A percentile compares a stretch with the other conserved stretches of the same genome.
Evolutionary conservation across 1,140 invertebrate species (phyloP).

Genomic region (Cotesia vestalis): DNA sequence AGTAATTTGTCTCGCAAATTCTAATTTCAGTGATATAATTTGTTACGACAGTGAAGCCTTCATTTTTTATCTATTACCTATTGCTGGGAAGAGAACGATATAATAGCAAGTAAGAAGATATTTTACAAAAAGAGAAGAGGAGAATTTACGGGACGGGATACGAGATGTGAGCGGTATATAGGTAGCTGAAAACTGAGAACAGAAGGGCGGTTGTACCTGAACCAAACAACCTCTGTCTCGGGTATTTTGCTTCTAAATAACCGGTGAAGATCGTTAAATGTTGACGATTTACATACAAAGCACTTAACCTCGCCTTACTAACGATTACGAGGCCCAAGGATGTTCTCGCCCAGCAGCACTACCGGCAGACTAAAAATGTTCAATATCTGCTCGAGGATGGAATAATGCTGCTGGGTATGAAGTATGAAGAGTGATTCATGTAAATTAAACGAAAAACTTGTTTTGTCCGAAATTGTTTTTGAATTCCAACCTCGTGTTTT

Average conservation of each 20-base stretch:
- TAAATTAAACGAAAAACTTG: background rate
- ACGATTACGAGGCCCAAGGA: slow-evolving; percentile 15
- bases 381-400: slow-evolving; percentile 1
- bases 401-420: background rate
- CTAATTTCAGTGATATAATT: slow-evolving; percentile 44
- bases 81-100: background rate
- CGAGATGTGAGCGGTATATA: background rate
- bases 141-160: slow-evolving; percentile 21
- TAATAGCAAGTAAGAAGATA: background rate
- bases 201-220: slow-evolving; percentile 1
- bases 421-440: background rate
- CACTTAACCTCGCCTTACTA: slow-evolving; percentile 44
- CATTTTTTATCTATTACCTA: too few species aligned
- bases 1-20: slow-evolving; percentile 13
- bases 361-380: slow-evolving; percentile 5
- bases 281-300: slow-evolving; percentile 58
- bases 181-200: background rate
- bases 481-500: too few species aligned
- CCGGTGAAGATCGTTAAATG: slow-evolving; percentile 53
- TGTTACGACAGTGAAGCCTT: slow-evolving; percentile 38
- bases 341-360: slow-evolving; percentile 4
- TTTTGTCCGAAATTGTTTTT: too few species aligned
- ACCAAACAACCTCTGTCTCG: slow-evolving; percentile 34
- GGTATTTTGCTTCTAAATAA: slow-evolving; percentile 54
- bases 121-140: slow-evolving; percentile 35